Base-by-base conservation (phyloP, 64 coral and sea anemone species). In the Montipora cactus region DNA sequence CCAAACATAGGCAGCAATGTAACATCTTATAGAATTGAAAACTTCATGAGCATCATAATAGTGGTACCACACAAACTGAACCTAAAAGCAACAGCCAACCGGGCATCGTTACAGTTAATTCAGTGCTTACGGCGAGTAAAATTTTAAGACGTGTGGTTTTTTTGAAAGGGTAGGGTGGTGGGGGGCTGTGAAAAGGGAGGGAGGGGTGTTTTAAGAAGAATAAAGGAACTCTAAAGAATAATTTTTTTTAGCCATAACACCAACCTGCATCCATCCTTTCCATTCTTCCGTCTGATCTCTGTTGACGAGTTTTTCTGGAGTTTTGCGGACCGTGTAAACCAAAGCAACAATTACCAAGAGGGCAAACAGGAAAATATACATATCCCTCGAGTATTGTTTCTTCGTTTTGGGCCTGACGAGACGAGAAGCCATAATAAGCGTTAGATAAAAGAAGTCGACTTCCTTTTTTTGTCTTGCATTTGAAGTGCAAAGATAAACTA, bases 181-280 rank as follows among this genome's bases (percentile, higher is more conserved):
- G 1, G 2, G 37, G 37, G 37, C 37, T 37, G 0, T 37, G 37
- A 37, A 0, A 37, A 37, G 37, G 37, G 37, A 37, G 37, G 37
- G 37, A 37, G 37, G 37, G 37, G 37, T 37, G 37, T 37, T 37
- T 37, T 37, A 37, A 4, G 7, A 25, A 73, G 19, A 8, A 73
- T 7, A 23, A 73, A 5, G 7, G 25, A 23, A 25, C 1, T 73
- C n/a, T 7, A 23, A 25, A 21, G 10, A 21, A 25, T 2, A 16
- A 12, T 2, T 16, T 15, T 4, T 44, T 76, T 76, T 15, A 4
- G 37, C 37, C 3, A 50, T 86, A 45, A 82, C 44, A 53, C 48
- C 74, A 3, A 99, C 97, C 97, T 99, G 97, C 97, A 99, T 99
- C 97, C 97, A 99, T 19, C 97, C 97, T 92, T 96, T 99, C 97